phyloP scores from a whole-genome alignment of 2,113 vertebrate genomes.

The Pachyramphus minor region DNA sequence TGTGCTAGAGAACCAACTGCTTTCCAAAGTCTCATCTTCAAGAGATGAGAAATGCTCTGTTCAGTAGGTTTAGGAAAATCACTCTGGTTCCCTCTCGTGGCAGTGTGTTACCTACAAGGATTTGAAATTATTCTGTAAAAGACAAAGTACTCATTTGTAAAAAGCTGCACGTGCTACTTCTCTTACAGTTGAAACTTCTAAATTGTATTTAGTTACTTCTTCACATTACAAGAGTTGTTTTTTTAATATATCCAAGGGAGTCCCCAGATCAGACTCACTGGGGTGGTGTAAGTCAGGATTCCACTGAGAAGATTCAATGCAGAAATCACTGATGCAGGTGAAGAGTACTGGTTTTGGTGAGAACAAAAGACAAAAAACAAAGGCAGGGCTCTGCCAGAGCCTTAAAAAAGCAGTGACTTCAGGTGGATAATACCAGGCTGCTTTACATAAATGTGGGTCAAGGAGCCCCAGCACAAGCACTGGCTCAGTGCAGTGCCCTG shows the following conservation, averaged over 20 bases:
- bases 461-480: neutral
- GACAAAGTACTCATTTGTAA: rapidly evolving
- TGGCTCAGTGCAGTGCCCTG: neutral
- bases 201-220: neutral
- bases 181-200: neutral
- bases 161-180: neutral
- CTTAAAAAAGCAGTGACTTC: neutral
- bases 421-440: neutral
- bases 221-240: rapidly evolving
- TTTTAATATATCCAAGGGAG: neutral
- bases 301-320: neutral
- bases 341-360: neutral
- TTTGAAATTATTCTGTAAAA: neutral
- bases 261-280: neutral
- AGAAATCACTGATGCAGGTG: neutral
- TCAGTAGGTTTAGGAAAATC: neutral
- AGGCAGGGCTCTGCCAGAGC: neutral
- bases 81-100: constrained; percentile 20
- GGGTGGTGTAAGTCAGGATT: neutral
- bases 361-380: neutral
- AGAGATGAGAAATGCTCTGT: neutral
- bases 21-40: neutral
- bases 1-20: neutral
- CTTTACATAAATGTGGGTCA: rapidly evolving
- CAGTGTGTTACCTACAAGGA: neutral